Conservation (phyloP, 1,140 invertebrate genomes). For the Neodiprion lecontei region DNA sequence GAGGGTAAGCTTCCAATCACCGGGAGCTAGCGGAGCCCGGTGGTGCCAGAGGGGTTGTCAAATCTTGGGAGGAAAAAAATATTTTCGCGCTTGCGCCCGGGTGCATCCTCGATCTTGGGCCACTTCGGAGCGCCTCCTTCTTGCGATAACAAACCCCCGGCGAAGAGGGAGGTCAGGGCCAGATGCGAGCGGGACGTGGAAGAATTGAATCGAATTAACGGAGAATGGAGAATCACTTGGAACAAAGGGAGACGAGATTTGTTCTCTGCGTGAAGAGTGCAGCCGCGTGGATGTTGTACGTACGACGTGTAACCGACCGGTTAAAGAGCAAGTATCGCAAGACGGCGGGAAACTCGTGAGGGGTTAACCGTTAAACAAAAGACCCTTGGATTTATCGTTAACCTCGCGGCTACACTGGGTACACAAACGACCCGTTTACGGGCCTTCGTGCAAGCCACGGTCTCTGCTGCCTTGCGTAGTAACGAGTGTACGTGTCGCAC, state of each 20-base stretch:
- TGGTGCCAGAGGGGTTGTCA: constrained; percentile 50
- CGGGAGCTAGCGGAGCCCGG: constrained; percentile 55
- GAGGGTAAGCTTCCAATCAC: constrained; percentile 62
- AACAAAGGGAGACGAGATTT: too few species aligned
- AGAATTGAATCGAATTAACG: too few species aligned
- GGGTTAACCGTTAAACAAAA: background rate
- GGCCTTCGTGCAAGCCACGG: background rate
- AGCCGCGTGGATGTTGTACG: too few species aligned
- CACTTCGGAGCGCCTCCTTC: too few species aligned
- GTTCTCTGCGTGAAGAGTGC: too few species aligned
- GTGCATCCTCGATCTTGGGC: background rate
- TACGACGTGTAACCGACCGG: too few species aligned
- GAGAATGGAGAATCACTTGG: too few species aligned
- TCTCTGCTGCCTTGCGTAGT: too few species aligned
- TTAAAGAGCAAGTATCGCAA: background rate
- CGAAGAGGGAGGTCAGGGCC: too few species aligned
- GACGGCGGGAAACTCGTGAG: background rate
- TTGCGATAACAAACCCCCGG: too few species aligned
- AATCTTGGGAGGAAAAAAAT: constrained; percentile 38
- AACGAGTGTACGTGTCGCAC: too few species aligned
- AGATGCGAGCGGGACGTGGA: too few species aligned
- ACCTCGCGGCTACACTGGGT: background rate
- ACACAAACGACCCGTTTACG: background rate
- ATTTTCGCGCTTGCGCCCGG: background rate
- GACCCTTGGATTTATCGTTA: background rate